Percentiles rank a stretch among this genome's conserved stretches.
These are phyloP conservation scores for Phasia obesa DNA, from an alignment of 2,888 invertebrate species.

Conservation along the genomic window DNA sequence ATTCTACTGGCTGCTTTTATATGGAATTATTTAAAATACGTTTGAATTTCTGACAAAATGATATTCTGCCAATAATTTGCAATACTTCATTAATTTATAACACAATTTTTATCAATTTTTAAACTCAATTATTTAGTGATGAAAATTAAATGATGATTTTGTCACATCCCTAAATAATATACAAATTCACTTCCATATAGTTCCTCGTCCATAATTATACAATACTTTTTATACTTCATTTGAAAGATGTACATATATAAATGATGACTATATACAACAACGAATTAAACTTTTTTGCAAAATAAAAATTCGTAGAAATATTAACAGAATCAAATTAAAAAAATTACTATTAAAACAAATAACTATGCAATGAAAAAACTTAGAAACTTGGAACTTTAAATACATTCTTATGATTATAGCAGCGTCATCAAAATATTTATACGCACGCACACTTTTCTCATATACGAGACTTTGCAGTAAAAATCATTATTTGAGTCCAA, in stretches of 20 bases:
- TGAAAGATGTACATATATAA: not conserved
- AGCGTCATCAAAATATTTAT: slow-evolving; percentile 43
- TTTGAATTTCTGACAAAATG: no score
- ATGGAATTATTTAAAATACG: no score
- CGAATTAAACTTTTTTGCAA: not conserved
- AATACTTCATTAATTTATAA: no score
- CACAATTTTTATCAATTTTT: no score
- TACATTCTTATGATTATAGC: slow-evolving; percentile 47
- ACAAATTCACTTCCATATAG: no score
- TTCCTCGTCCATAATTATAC: not conserved
- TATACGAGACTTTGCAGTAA: not conserved
- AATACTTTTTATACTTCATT: not conserved
- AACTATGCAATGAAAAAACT: not conserved
- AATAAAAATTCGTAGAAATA: not conserved
- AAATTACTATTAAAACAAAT: not conserved
- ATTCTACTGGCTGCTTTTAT: no score
- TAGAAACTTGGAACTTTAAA: not conserved
- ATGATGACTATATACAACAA: not conserved
- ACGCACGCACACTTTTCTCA: slow-evolving; percentile 41
- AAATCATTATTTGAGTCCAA: not conserved
- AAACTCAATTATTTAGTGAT: no score
- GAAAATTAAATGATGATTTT: no score
- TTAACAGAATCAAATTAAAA: not conserved
- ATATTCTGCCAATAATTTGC: no score
- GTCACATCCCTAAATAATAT: no score